Evolutionary conservation across 2,113 vertebrate genomes (phyloP).

Genomic region (Bubalus kerabau): DNA sequence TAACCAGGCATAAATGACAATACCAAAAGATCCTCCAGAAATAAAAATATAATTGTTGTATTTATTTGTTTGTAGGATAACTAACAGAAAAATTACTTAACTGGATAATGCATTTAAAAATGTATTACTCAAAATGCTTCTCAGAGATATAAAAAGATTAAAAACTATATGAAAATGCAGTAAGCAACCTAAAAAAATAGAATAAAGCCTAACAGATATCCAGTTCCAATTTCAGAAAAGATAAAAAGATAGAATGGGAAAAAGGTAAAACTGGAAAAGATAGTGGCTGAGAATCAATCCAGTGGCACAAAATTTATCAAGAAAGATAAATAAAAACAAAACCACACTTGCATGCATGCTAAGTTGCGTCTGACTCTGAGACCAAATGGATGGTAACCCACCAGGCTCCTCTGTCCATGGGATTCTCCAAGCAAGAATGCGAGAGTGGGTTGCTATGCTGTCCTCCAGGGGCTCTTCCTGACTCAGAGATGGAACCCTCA

Average conservation of each 20-base stretch:
- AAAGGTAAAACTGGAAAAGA: not conserved
- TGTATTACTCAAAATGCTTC: not conserved
- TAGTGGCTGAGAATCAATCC: not conserved
- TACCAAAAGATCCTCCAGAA: not conserved
- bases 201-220: not conserved
- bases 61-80: not conserved
- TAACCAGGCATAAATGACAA: not conserved
- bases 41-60: not conserved
- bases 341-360: not conserved
- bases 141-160: not conserved
- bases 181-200: not conserved
- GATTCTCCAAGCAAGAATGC: not conserved
- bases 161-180: not conserved
- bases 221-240: not conserved
- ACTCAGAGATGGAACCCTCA: rapidly evolving
- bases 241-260: not conserved
- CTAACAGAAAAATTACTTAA: not conserved
- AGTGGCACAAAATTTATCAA: not conserved
- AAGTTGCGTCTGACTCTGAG: not conserved
- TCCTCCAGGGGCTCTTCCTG: not conserved
- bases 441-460: not conserved
- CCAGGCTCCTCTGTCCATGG: not conserved
- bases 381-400: not conserved
- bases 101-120: not conserved
- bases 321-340: not conserved